Conservation (phyloP, 2,113 vertebrate genomes). For the Mesitornis unicolor region DNA sequence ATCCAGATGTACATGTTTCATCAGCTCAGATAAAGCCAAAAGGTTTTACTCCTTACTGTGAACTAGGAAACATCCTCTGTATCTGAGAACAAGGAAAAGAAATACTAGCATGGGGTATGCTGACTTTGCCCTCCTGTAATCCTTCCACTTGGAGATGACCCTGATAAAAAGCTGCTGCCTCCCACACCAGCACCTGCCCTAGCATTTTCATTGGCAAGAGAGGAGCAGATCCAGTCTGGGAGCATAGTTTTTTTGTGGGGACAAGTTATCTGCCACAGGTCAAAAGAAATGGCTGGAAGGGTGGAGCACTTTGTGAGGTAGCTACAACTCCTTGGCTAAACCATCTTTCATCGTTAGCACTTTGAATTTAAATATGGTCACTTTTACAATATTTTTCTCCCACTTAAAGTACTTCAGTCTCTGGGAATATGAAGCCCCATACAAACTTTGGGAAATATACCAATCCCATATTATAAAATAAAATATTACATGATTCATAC, state of each 20-base stretch:
- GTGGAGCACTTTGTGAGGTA: background rate
- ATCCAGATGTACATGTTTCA: background rate
- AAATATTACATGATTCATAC: background rate
- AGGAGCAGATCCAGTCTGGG: background rate
- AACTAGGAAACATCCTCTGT: background rate
- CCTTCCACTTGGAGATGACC: background rate
- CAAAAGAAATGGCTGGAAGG: background rate
- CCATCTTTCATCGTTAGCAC: background rate
- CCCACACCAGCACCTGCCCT: rapidly evolving
- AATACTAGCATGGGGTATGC: background rate
- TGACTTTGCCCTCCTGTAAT: background rate
- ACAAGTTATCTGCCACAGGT: background rate
- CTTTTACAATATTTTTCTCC: background rate
- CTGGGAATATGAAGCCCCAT: background rate
- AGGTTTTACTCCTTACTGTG: background rate
- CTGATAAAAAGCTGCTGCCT: background rate
- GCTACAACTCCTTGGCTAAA: background rate
- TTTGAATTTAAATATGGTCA: background rate
- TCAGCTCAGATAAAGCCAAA: background rate
- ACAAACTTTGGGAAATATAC: background rate
- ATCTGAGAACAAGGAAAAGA: background rate
- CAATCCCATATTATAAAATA: background rate
- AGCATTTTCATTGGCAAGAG: background rate
- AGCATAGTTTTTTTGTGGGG: background rate
- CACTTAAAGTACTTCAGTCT: background rate